Evolutionary conservation across 2,113 vertebrate species (phyloP).

Genomic region (Blennius ocellaris): DNA sequence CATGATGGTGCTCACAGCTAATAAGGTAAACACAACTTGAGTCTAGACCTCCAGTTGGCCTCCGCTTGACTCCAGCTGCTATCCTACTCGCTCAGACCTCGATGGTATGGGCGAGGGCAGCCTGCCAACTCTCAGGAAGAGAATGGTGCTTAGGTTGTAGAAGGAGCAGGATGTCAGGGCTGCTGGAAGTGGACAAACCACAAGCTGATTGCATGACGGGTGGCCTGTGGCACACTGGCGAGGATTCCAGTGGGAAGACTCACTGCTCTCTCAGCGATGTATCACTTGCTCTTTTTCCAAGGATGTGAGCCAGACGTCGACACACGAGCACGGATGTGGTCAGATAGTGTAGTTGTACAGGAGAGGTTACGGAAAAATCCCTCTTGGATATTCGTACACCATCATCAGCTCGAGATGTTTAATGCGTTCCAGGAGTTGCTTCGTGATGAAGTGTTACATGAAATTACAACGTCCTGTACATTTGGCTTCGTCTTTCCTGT

Average conservation of each 20-base stretch:
- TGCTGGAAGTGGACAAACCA: constrained; percentile 64
- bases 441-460: constrained; percentile 33
- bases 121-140: constrained; percentile 63
- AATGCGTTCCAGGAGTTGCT: constrained; percentile 43
- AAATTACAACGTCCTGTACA: constrained; percentile 12
- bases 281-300: constrained; percentile 55
- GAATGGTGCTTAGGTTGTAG: constrained; percentile 66
- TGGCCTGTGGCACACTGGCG: constrained; percentile 60
- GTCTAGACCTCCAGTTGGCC: constrained; percentile 52
- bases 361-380: constrained; percentile 22
- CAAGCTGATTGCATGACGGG: constrained; percentile 70
- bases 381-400: constrained; percentile 14
- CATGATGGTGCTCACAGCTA: not conserved
- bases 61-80: constrained; percentile 51
- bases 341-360: constrained; percentile 38
- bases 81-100: constrained; percentile 39
- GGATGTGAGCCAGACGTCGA: constrained; percentile 58
- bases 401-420: constrained; percentile 41
- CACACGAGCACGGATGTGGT: constrained; percentile 42
- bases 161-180: constrained; percentile 54
- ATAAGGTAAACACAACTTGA: constrained; percentile 12
- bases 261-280: constrained; percentile 41
- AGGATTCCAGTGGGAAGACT: constrained; percentile 67
- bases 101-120: constrained; percentile 53
- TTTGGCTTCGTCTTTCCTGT: constrained; percentile 11